phyloP scores from a whole-genome alignment of 2,113 vertebrate genomes.

The Malurus melanocephalus region DNA sequence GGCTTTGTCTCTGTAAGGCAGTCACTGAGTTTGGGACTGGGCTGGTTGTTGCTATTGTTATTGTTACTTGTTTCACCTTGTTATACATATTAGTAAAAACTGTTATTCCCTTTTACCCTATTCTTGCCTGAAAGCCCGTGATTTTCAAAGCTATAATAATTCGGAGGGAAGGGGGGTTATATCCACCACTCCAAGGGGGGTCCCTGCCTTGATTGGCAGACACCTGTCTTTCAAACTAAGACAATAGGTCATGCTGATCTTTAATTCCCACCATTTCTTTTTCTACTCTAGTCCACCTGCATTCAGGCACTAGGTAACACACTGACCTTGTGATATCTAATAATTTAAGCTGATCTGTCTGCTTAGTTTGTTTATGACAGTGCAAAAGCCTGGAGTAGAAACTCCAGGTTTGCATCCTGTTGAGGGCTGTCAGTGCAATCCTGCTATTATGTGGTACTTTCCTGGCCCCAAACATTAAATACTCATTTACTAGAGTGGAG shows the following conservation, averaged over 20 bases:
- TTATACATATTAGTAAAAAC: too few species aligned
- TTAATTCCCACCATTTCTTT: not conserved
- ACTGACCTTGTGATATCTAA: not conserved
- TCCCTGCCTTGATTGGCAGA: too few species aligned
- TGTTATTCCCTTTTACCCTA: too few species aligned
- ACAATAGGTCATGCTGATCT: not conserved
- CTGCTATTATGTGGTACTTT: not conserved
- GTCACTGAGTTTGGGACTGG: too few species aligned
- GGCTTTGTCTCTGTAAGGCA: too few species aligned
- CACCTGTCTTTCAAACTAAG: too few species aligned
- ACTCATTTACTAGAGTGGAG: not conserved
- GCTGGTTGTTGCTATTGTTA: too few species aligned
- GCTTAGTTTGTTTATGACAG: not conserved
- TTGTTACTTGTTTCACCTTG: too few species aligned
- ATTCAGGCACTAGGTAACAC: not conserved
- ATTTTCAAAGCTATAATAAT: too few species aligned
- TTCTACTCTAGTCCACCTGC: not conserved
- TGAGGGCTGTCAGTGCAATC: not conserved
- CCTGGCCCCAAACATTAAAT: not conserved
- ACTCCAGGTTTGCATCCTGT: not conserved
- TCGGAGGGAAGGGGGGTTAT: too few species aligned
- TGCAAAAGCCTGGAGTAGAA: not conserved
- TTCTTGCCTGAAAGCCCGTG: too few species aligned
- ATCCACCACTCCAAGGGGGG: too few species aligned
- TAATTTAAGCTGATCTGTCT: not conserved